Conservation (phyloP, 1,140 invertebrate species). For the Andricus grossulariae region DNA sequence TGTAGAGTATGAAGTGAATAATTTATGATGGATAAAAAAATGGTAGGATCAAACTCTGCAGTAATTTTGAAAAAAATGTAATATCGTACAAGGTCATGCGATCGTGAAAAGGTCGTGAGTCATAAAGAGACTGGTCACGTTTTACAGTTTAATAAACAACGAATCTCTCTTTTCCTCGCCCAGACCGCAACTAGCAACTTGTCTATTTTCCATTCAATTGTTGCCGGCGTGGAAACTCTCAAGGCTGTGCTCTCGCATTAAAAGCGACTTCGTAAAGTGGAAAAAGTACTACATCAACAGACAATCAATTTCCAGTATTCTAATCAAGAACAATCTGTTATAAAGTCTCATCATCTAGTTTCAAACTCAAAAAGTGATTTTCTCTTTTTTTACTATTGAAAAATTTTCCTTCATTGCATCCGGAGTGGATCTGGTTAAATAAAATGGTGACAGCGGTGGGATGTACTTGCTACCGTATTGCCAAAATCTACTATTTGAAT, state of each 20-base stretch:
- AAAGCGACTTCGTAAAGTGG: slow-evolving; percentile 22
- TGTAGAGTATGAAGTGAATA: too few species aligned
- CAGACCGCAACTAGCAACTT: slow-evolving; percentile 51
- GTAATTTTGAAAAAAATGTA: background rate
- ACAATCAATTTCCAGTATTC: background rate
- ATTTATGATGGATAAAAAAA: background rate
- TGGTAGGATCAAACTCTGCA: background rate
- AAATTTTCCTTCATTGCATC: too few species aligned
- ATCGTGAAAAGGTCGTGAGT: slow-evolving; percentile 12
- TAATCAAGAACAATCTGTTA: too few species aligned
- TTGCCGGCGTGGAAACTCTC: slow-evolving; percentile 59
- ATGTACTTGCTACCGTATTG: too few species aligned
- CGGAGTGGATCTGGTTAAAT: too few species aligned
- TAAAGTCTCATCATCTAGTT: too few species aligned
- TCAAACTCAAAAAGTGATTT: too few species aligned
- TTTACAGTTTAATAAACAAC: slow-evolving; percentile 27
- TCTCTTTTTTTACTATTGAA: too few species aligned
- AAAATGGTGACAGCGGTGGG: too few species aligned
- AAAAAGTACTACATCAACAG: slow-evolving; percentile 15
- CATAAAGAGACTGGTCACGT: slow-evolving; percentile 20
- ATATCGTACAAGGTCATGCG: slow-evolving; percentile 16
- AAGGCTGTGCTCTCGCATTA: slow-evolving; percentile 58
- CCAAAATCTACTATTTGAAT: too few species aligned
- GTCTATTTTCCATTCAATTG: slow-evolving; percentile 60
- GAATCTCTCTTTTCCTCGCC: slow-evolving; percentile 41